Percentiles rank a stretch among this genome's conserved stretches.
Evolutionary conservation across 2,888 invertebrate genomes (phyloP).

Genomic region (Caprella mutica): DNA sequence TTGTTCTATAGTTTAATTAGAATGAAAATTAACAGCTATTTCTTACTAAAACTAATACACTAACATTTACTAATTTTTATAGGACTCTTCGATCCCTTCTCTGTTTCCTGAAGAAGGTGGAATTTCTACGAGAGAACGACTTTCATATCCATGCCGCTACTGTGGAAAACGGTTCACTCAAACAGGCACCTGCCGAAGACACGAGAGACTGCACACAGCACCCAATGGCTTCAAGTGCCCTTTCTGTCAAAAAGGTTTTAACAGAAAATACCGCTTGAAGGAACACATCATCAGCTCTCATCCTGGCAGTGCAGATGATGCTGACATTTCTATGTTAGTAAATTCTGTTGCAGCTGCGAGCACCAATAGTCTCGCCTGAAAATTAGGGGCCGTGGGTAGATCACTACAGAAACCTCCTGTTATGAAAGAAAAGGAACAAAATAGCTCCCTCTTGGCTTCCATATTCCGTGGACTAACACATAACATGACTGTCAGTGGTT

Average conservation of each 20-base stretch:
- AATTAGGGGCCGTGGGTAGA: constrained; percentile 4
- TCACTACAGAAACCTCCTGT: no score
- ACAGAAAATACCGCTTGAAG: constrained; percentile 34
- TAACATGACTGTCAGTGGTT: no score
- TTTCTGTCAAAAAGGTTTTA: constrained; percentile 33
- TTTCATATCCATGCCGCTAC: constrained; percentile 33
- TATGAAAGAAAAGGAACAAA: no score
- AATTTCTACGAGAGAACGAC: constrained; percentile 16
- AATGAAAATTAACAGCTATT: no score
- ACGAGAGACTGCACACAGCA: constrained; percentile 33
- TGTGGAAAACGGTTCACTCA: constrained; percentile 34
- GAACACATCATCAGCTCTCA: constrained; percentile 32
- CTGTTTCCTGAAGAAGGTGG: constrained; percentile 6
- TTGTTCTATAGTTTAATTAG: no score
- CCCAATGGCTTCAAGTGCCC: constrained; percentile 35
- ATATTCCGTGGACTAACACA: no score
- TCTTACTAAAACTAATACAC: no score
- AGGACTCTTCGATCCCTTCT: no score
- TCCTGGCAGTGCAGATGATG: constrained; percentile 25
- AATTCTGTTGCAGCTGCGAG: constrained; percentile 29
- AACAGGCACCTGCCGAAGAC: constrained; percentile 33
- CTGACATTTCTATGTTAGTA: constrained; percentile 29
- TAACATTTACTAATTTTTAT: no score
- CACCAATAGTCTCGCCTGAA: constrained; percentile 11
- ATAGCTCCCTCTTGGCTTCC: no score